Evolutionary conservation across 2,113 vertebrate species (phyloP).

Genomic region (Tragelaphus imberbis): DNA sequence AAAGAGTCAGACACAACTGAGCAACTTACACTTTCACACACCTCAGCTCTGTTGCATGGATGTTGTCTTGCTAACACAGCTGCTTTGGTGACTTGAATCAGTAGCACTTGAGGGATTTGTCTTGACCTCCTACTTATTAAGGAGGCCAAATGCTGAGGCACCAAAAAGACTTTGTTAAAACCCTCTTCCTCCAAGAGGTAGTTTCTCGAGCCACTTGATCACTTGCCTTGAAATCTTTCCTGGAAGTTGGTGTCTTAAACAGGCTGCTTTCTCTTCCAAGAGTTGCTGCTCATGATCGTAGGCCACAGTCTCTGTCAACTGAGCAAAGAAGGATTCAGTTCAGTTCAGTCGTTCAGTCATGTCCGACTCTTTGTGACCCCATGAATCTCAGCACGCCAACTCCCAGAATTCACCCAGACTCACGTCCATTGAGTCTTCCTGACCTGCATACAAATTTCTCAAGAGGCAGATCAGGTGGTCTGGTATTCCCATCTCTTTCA

Average conservation of each 20-base stretch:
- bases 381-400: too few species aligned
- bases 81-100: background rate
- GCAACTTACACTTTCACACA: background rate
- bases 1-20: background rate
- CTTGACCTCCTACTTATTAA: background rate
- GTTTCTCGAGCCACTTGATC: background rate
- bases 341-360: too few species aligned
- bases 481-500: too few species aligned
- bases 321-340: background rate
- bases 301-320: too few species aligned
- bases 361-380: too few species aligned
- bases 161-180: background rate
- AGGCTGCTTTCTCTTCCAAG: background rate
- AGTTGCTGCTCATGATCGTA: background rate
- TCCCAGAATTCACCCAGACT: too few species aligned
- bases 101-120: background rate
- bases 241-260: background rate
- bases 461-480: too few species aligned
- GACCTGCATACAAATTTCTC: too few species aligned
- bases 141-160: background rate
- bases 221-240: background rate
- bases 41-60: background rate
- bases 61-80: background rate
- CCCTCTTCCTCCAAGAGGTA: background rate
- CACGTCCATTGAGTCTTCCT: too few species aligned